These are phyloP conservation scores for Epicauta chinensis DNA, from an alignment of 1,140 invertebrate species.

Conservation along the genomic window DNA sequence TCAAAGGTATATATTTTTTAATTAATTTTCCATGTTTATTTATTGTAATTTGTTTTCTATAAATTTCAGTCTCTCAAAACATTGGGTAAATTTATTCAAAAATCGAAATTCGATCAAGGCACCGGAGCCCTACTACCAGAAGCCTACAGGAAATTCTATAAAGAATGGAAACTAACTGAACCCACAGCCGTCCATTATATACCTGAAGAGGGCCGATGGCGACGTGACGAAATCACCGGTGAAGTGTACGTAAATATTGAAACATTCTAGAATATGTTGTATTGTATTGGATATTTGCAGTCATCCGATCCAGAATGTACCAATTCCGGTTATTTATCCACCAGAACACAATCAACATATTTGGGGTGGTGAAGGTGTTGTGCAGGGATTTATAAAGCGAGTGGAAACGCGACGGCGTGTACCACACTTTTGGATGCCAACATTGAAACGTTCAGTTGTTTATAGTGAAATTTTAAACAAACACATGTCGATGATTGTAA, in stretches of 20 bases:
- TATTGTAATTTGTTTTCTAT: not conserved
- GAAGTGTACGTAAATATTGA: conserved; percentile 51
- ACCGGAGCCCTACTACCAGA: conserved; percentile 64
- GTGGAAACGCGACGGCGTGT: conserved; percentile 52
- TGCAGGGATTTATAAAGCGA: conserved; percentile 81
- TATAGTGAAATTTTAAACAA: conserved; percentile 91
- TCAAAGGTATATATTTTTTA: too few relatives aligned
- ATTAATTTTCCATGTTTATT: not conserved
- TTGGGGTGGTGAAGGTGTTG: conserved; percentile 94
- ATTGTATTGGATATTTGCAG: conserved; percentile 40
- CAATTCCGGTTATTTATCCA: conserved; percentile 72
- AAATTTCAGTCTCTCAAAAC: conserved; percentile 27
- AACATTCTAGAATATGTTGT: not conserved
- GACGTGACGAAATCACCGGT: conserved; percentile 62
- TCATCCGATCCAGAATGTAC: conserved; percentile 64
- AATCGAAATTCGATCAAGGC: conserved; percentile 34
- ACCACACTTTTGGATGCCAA: conserved; percentile 83
- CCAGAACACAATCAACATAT: conserved; percentile 78
- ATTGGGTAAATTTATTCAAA: conserved; percentile 28
- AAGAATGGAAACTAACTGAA: conserved; percentile 69
- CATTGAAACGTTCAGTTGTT: conserved; percentile 69
- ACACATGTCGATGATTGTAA: conserved; percentile 74
- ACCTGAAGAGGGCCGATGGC: conserved; percentile 66
- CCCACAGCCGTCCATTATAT: conserved; percentile 82
- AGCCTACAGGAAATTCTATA: conserved; percentile 83